Evolutionary conservation across 2,797 vertebrate genomes (phyloP), one percentile per base, ranked within the genome.

Genomic region (Pygocentrus nattereri): DNA sequence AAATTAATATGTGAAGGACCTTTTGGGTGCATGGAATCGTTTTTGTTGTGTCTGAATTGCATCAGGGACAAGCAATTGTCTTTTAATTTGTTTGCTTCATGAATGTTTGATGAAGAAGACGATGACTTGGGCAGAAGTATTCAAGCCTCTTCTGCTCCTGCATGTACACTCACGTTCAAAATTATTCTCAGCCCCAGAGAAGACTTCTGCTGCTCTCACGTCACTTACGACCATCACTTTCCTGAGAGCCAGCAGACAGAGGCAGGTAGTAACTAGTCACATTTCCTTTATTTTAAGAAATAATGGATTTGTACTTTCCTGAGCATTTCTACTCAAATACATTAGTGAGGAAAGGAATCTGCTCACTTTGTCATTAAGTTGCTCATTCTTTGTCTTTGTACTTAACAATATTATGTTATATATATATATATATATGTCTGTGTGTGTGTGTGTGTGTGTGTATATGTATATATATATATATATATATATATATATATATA

Each of bases 1-100:
- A 23, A 58, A 16, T 56, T 56, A 58, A 58, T 5, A 21, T 56
- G 52, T 38, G 38, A 72, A 18, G 19, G 44, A 31, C 27, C 68
- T 34, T 25, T 34, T 52, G 25, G 27, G 44, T 27, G 16, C 25
- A 6, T 5, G 1, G 68, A 34, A 23, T 30, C 23, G 25, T 54
- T 52, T 54, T 54, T 21, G 19, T 58, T 73, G 50, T 54, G 27
- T 54, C 50, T 73, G 50, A 73, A 54, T 73, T 54, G 50, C 71
- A 58, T 73, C 50, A 54, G 71, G 49, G 25, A 56, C 50, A 34
- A 56, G 50, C 50, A 21, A 73, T 73, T 56, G 50, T 73, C 27
- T 73, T 73, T 73, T 73, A 54, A 73, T 73, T 73, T 52, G 50
- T 73, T 34, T 73, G 8, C 30, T 54, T 73, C 52, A 58, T 73